Base-by-base conservation (phyloP, 2,888 invertebrate genomes). In the Malacosoma neustria region DNA sequence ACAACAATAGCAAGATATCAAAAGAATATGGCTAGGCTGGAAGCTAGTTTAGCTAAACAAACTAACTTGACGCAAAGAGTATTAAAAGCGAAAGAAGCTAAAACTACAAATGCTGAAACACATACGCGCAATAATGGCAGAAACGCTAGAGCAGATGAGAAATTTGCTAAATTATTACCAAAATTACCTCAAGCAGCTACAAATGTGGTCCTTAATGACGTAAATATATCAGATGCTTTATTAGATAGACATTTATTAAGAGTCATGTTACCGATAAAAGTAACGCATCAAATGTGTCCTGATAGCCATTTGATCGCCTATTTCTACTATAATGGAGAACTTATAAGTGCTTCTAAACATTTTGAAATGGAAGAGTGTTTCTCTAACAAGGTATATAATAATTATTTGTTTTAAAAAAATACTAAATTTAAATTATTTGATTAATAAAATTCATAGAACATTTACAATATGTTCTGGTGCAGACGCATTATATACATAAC, bases 351-450 rank as follows among this genome's bases (percentile, higher is more conserved):
- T 3, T 84, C 76, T 46, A 80, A 87, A 41, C 73, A 79, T 51
- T 80, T 89, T 39, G 73, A 81, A 11, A 79, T 89, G 51, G 77
- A 87, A 3, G 85, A 87, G 22, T 90, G 90, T 55, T 88, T 89
- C 51, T 73, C 65, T 7, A 89, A 90, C 57, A 85, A 88, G 80
- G 90, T 89, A 54, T 51, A 53, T 38, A 3, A 22, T 11, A 2
- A 12, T 11, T 12, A 6, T 31, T 31, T 4, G 9, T 14, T n/a
- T n/a, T n/a, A n/a, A n/a, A n/a, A n/a, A n/a, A n/a, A n/a, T n/a
- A n/a, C n/a, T n/a, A n/a, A n/a, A n/a, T n/a, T n/a, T n/a, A n/a
- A n/a, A n/a, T n/a, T n/a, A n/a, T n/a, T n/a, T n/a, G n/a, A n/a
- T n/a, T n/a, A n/a, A n/a, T n/a, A n/a, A n/a, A n/a, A n/a, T n/a